phyloP scores from a whole-genome alignment of 23 tunicate species.

The Trididemnum clinides region DNA sequence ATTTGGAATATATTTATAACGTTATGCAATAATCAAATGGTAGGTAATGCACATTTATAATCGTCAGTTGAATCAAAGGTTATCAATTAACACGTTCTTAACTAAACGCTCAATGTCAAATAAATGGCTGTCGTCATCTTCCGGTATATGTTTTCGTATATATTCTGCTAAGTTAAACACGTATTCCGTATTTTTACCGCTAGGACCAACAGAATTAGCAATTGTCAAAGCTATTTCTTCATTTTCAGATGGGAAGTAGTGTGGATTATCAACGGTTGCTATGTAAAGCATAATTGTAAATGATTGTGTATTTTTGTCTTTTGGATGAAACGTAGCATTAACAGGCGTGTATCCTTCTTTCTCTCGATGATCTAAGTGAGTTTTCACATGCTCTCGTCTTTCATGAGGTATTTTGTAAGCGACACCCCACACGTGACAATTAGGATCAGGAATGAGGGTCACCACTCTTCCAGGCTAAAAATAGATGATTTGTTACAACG shows the following conservation, averaged over 20 bases:
- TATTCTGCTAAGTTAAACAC: conserved; percentile 79
- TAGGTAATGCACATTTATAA: too few species aligned
- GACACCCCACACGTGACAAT: conserved; percentile 80
- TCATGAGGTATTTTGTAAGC: conserved; percentile 74
- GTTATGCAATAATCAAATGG: too few species aligned
- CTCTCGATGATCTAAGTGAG: conserved; percentile 71
- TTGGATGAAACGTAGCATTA: conserved; percentile 53
- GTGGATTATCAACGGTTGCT: conserved; percentile 80
- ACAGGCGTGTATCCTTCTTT: conserved; percentile 57
- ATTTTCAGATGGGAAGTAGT: conserved; percentile 60
- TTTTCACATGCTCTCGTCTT: conserved; percentile 33
- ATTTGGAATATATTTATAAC: too few species aligned
- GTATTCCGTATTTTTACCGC: conserved; percentile 84
- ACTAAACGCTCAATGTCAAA: conserved; percentile 79
- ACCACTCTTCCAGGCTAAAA: conserved; percentile 94
- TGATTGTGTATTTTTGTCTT: conserved; percentile 33
- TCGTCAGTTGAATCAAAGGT: too few species aligned
- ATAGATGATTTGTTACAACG: too few species aligned
- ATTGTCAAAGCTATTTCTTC: conserved; percentile 65
- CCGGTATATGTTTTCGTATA: conserved; percentile 81
- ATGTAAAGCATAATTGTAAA: conserved; percentile 69
- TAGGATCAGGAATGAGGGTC: conserved; percentile 56
- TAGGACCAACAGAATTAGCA: conserved; percentile 55
- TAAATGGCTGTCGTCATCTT: conserved; percentile 81
- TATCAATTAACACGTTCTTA: too few species aligned